Percentiles rank a stretch among this genome's conserved stretches.
Conservation (phyloP, 2,113 vertebrate species). For the Passer domesticus region DNA sequence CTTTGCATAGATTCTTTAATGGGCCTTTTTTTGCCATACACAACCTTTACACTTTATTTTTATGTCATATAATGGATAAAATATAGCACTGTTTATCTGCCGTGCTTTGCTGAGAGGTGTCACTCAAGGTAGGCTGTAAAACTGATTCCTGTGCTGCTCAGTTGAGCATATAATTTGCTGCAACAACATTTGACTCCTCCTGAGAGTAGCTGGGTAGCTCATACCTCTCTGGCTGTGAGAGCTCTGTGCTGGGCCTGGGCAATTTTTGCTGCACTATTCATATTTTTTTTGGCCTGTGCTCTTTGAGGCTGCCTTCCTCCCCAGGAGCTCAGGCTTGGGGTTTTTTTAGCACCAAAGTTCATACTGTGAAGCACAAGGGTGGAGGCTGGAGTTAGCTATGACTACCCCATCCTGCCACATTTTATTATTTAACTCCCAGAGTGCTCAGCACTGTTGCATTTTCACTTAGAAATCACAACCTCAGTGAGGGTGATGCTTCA, state of each 20-base stretch:
- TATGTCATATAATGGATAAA: background rate
- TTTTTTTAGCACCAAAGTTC: background rate
- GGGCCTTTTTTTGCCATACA: background rate
- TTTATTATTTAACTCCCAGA: background rate
- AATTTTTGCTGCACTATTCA: background rate
- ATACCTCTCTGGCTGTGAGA: background rate
- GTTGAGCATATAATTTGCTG: background rate
- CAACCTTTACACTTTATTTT: background rate
- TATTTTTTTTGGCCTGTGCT: background rate
- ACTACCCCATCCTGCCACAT: background rate
- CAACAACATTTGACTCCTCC: background rate
- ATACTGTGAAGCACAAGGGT: background rate
- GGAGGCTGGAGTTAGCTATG: background rate
- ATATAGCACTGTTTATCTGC: background rate
- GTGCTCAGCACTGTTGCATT: background rate
- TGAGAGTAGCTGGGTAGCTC: background rate
- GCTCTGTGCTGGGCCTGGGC: background rate
- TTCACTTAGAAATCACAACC: background rate
- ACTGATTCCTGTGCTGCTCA: background rate
- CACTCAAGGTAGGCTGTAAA: background rate
- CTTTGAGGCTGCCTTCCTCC: background rate
- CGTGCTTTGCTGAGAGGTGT: background rate
- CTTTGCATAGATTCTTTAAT: fast-evolving
- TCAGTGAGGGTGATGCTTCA: background rate
- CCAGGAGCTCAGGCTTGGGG: background rate